These are phyloP conservation scores for Metacarcinus magister DNA, from an alignment of 2,888 invertebrate genomes.

Conservation along the genomic window DNA sequence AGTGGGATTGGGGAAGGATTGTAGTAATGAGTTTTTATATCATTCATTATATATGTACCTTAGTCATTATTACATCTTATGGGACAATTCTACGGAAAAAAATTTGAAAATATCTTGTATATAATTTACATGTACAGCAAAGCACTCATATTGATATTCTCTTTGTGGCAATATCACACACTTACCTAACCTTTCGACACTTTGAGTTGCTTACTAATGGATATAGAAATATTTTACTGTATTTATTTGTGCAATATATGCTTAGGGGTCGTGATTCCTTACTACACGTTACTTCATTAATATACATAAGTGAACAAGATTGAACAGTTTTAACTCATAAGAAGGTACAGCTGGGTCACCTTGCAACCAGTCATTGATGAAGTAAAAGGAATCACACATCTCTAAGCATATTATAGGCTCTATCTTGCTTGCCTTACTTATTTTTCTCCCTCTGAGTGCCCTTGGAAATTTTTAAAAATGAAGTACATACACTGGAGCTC, in stretches of 20 bases:
- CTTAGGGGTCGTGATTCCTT: background rate
- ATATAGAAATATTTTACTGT: background rate
- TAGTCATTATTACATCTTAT: background rate
- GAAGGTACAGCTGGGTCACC: background rate
- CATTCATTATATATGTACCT: background rate
- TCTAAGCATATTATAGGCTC: background rate
- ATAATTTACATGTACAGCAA: background rate
- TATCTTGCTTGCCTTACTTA: background rate
- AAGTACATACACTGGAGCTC: background rate
- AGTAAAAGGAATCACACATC: slow-evolving; percentile 81
- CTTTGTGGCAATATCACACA: background rate
- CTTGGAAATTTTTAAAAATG: background rate
- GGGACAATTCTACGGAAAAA: background rate
- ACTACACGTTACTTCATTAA: too few relatives aligned
- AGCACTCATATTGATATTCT: background rate
- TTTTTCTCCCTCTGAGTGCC: background rate
- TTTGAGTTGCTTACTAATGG: background rate
- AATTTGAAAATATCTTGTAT: background rate
- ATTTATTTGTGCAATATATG: background rate
- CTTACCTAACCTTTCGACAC: background rate
- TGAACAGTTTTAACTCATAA: background rate
- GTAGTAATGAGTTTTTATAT: slow-evolving; percentile 32
- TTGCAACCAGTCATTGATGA: background rate
- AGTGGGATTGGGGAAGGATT: background rate
- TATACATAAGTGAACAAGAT: background rate